Evolutionary conservation across 2,888 invertebrate species (phyloP), one percentile per base, ranked within the genome.

Genomic region (Scrobipalpa costella): DNA sequence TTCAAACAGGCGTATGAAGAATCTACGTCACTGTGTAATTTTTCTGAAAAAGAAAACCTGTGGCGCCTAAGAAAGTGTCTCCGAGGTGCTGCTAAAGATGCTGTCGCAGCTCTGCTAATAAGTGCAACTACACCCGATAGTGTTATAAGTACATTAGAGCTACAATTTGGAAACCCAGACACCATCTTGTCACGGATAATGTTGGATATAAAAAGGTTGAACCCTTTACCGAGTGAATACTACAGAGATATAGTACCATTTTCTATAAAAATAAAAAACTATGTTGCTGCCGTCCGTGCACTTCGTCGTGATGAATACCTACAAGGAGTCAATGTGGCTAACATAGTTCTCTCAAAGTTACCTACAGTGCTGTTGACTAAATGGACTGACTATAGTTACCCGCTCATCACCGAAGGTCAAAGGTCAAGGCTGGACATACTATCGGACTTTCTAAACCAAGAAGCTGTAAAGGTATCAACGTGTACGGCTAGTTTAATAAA

Each of bases 31-130:
- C 27, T 72, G 13, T 72, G 72, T 49, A 62, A 63, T 5, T 73
- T 69, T 15, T 71, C 59, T 8, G 63, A 66, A n/a, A 64, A 62
- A 11, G 73, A 74, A 63, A 74, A 73, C 33, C 6, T 73, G 7
- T 71, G 71, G 71, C 50, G 74, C 0, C 21, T 73, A 27, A 40
- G 72, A n/a, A 73, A 68, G 44, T 69, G 71, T 58, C 66, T 75
- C 7, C 68, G 61, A 33, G 73, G 72, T 7, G 60, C 64, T 0
- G 72, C 73, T 2, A 71, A 67, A 38, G 71, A 73, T 33, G 64
- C 72, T 0, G 74, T 73, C 5, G 34, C 66, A 0, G 65, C 70
- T 0, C 66, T 71, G 0, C 58, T 72, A 0, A 71, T 73, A 7
- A 63, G 63, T 15, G 68, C 64, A 6, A 64, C 69, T 1, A 61